These are phyloP conservation scores for Cordilura impudica DNA, from an alignment of 2,888 invertebrate species.

Conservation along the genomic window DNA sequence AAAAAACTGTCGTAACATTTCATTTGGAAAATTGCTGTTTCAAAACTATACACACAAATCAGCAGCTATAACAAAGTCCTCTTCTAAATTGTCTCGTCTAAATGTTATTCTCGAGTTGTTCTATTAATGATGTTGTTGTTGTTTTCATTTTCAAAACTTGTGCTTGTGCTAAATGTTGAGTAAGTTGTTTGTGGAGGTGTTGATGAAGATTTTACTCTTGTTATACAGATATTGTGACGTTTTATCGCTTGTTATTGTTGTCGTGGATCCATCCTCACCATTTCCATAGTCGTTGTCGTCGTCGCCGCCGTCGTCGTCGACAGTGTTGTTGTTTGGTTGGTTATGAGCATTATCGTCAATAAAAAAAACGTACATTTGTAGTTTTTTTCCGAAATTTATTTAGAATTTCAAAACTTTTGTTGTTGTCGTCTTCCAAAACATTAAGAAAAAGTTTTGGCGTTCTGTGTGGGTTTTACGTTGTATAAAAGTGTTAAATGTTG, in stretches of 20 bases:
- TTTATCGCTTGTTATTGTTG: slow-evolving; percentile 53
- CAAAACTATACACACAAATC: slow-evolving; percentile 7
- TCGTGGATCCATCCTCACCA: slow-evolving; percentile 30
- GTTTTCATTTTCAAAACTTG: slow-evolving; percentile 4
- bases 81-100: slow-evolving; percentile 28
- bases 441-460: slow-evolving; percentile 8
- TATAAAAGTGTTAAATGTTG: slow-evolving; percentile 51
- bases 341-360: slow-evolving; percentile 14
- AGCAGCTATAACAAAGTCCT: neutral
- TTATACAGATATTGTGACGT: slow-evolving; percentile 56
- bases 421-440: slow-evolving; percentile 30
- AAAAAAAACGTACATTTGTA: neutral
- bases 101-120: neutral
- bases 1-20: slow-evolving; percentile 43
- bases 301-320: slow-evolving; percentile 15
- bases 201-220: slow-evolving; percentile 62
- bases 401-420: slow-evolving; percentile 30
- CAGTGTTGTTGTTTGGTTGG: neutral
- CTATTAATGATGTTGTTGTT: neutral
- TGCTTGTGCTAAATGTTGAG: slow-evolving; percentile 53
- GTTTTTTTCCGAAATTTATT: slow-evolving; percentile 30
- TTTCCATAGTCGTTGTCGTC: slow-evolving; percentile 32
- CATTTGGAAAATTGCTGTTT: slow-evolving; percentile 45
- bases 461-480: slow-evolving; percentile 56
- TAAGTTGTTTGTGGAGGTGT: slow-evolving; percentile 59